phyloP scores from a whole-genome alignment of 1,140 invertebrate species.

The Chironomus striatipennis region DNA sequence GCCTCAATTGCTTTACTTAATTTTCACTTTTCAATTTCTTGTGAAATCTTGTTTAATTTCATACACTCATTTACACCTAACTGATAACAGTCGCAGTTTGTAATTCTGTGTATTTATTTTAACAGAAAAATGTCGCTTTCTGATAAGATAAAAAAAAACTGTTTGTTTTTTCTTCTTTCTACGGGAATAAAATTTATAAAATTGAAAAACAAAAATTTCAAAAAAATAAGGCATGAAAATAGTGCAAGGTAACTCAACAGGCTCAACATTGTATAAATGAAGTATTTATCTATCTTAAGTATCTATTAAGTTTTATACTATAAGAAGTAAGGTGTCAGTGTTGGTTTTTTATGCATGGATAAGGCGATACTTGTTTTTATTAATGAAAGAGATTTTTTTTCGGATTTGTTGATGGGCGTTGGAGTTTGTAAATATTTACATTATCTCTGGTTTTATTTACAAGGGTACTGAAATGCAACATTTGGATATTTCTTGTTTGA shows the following conservation, averaged over 20 bases:
- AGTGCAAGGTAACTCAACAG: neutral
- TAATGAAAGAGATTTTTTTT: too few species aligned
- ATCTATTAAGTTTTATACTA: too few species aligned
- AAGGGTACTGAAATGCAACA: too few species aligned
- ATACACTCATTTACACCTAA: neutral
- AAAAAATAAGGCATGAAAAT: neutral
- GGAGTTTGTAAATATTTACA: too few species aligned
- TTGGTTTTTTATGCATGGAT: too few species aligned
- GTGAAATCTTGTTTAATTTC: neutral
- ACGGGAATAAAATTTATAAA: neutral
- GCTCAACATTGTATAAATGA: neutral
- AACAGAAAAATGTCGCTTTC: neutral
- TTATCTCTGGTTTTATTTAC: too few species aligned
- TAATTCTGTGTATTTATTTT: too few species aligned
- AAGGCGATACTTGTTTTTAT: too few species aligned
- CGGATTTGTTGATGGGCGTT: too few species aligned
- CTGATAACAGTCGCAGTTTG: neutral
- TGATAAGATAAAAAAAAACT: constrained; percentile 3
- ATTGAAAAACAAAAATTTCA: neutral
- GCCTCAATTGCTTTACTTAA: neutral
- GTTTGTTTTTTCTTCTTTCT: neutral
- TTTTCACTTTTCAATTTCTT: neutral
- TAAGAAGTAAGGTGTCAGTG: too few species aligned
- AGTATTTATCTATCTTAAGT: neutral
- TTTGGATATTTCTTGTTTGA: too few species aligned